Conservation (phyloP, 2,113 vertebrate genomes). For the Rhea americana region DNA sequence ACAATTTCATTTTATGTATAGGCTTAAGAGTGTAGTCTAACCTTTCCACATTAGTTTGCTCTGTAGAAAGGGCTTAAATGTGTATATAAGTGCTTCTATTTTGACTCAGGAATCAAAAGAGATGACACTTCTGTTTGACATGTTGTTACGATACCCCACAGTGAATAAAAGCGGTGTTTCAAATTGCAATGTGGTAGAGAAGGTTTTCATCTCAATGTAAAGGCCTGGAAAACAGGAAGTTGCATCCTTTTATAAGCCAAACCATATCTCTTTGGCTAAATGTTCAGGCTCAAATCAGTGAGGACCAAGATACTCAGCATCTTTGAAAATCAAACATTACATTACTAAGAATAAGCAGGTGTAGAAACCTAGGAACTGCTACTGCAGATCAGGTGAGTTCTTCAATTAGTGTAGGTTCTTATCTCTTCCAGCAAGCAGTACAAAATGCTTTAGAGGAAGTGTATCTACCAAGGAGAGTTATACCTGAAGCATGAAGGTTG, state of each 20-base stretch:
- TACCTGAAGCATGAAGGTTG: background rate
- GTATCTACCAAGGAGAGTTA: background rate
- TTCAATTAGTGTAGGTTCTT: background rate
- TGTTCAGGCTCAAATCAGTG: background rate
- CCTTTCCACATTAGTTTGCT: constrained; percentile 20
- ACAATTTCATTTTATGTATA: constrained; percentile 14
- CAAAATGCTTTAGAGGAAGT: background rate
- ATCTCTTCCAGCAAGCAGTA: background rate
- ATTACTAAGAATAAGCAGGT: background rate
- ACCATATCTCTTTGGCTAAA: background rate
- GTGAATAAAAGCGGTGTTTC: constrained; percentile 13
- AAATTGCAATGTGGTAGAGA: background rate
- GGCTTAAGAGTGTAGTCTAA: background rate
- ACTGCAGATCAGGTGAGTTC: background rate
- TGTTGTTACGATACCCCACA: background rate
- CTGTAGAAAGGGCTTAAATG: background rate
- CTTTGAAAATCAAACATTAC: background rate
- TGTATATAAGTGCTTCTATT: constrained; percentile 36
- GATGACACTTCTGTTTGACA: constrained; percentile 9
- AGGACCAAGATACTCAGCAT: background rate
- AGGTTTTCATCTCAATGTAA: background rate
- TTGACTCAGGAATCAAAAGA: constrained; percentile 57
- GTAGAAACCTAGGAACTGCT: background rate
- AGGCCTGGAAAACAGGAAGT: background rate
- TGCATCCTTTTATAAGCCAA: background rate